Conservation (phyloP, 2,797 vertebrate species). For the Pseudochirops corinnae region DNA sequence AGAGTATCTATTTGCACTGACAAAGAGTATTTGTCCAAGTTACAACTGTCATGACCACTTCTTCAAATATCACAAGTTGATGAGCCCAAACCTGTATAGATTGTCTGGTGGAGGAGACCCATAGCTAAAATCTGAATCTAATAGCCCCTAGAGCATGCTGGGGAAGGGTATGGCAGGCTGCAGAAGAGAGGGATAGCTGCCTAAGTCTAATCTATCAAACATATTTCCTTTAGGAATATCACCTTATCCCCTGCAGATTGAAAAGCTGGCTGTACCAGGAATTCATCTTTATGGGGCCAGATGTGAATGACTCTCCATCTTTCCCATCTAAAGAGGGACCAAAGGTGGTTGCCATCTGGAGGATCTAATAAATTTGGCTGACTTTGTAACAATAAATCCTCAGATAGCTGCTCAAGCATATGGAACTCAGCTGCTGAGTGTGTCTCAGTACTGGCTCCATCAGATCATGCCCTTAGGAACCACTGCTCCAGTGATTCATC, state of each 20-base stretch:
- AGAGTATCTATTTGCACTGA: background rate
- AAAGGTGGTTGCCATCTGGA: background rate
- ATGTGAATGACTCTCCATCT: background rate
- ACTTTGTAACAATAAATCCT: constrained; percentile 1
- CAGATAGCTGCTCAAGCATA: background rate
- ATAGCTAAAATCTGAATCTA: background rate
- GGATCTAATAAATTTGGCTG: background rate
- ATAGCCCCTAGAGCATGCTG: background rate
- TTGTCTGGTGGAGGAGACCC: background rate
- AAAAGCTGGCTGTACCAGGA: background rate
- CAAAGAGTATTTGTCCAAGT: background rate
- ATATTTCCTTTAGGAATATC: background rate
- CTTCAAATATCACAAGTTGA: background rate
- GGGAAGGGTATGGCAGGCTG: background rate
- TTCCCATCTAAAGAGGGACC: background rate
- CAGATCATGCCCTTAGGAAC: background rate
- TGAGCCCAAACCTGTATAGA: background rate
- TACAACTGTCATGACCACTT: background rate
- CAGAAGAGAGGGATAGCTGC: background rate
- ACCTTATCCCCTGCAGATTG: background rate
- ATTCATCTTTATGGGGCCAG: background rate
- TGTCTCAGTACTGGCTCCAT: background rate
- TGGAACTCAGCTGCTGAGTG: background rate
- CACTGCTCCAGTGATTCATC: background rate
- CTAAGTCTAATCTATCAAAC: background rate